A percentile compares a stretch with the other conserved stretches of the same genome.
phyloP scores from a whole-genome alignment of 2,888 invertebrate species.

The Diarsia brunnea region DNA sequence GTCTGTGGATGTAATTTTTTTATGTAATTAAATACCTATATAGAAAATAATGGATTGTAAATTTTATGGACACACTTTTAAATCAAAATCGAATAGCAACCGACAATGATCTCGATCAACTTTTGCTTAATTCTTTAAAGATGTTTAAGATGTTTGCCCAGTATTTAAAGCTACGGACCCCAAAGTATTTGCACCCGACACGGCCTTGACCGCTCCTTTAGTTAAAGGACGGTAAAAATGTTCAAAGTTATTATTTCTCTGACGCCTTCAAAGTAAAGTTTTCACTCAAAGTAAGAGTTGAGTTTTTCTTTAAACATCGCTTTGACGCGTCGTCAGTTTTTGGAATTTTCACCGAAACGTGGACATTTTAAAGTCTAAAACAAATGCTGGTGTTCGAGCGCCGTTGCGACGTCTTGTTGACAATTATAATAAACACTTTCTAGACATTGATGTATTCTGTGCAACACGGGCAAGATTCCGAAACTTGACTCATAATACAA shows the following conservation, averaged over 20 bases:
- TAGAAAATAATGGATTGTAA: too few species aligned
- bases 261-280: conserved; percentile 30
- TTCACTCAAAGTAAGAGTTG: conserved; percentile 12
- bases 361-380: background rate
- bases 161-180: conserved; percentile 11
- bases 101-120: background rate
- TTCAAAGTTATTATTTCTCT: conserved; percentile 36
- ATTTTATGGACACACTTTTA: too few species aligned
- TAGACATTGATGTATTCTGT: too few species aligned
- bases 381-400: too few species aligned
- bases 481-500: too few species aligned
- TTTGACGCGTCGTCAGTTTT: background rate
- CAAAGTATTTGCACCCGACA: background rate
- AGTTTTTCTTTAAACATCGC: background rate
- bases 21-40: too few species aligned
- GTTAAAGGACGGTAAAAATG: conserved; percentile 23
- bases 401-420: too few species aligned
- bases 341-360: background rate
- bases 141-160: too few species aligned
- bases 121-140: background rate
- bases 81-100: background rate
- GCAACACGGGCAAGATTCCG: too few species aligned
- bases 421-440: too few species aligned
- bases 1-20: too few species aligned
- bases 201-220: conserved; percentile 2